Evolutionary conservation across 1,140 invertebrate species (phyloP), one percentile per base, ranked within the genome.

Genomic region (Araneus ventricosus): DNA sequence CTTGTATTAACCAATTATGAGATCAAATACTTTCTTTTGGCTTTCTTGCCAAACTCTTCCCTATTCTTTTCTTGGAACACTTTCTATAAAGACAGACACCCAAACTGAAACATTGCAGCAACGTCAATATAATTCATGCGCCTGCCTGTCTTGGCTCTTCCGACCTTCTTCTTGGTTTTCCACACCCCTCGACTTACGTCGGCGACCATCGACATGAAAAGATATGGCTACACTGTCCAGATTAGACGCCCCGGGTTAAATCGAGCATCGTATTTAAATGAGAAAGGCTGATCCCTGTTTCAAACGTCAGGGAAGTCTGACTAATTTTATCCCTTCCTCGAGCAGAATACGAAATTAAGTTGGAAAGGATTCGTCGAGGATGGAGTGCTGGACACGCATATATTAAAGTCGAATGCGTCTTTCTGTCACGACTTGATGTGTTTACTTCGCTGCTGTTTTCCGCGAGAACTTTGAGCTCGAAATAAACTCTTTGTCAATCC

Each of bases 321-420:
- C 90, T 92, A 84, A 92, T 92, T 92, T 75, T 86, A 92, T 70
- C 90, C 82, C 75, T 79, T 59, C 39, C 45, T 34, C 61, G 24
- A 70, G 61, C 82, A 86, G 30, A 85, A 92, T 92, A 86, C 82
- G 90, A 86, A 92, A 92, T 92, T 85, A 86, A 92, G 90, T 92
- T 86, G 59, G 90, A 52, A 41, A 39, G 75, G 57, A 63, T 8
- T 84, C 41, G 57, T 30, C 57, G 57, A 22, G 59, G 52, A 84
- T 79, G 24, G 39, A 84, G 89, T 45, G 52, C 37, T 84, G 90
- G 90, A 92, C 61, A 75, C 41, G 90, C 34, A 92, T 92, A 92
- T 57, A 92, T 92, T 92, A 92, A 37, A 89, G 45, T 45, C 59
- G 45, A 79, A 79, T 39, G 67, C 45, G 75, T 59, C 67, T 57